Evolutionary conservation across 2,797 vertebrate genomes (phyloP).

Genomic region (Philypnodon macrostomus): DNA sequence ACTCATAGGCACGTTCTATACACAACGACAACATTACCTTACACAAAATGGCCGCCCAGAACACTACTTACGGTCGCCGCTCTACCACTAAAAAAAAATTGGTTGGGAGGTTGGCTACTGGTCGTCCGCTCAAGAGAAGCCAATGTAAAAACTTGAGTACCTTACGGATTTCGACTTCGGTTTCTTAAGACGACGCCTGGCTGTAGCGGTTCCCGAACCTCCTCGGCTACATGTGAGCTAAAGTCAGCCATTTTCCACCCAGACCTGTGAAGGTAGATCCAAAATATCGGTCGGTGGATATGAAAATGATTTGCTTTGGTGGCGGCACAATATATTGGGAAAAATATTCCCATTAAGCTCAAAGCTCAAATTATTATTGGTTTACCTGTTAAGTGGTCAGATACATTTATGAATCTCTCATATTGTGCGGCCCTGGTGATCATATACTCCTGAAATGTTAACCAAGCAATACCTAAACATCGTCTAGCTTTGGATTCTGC

Average conservation of each 20-base stretch:
- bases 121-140: not conserved
- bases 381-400: too few species aligned
- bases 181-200: slow-evolving; percentile 9
- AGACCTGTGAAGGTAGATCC: not conserved
- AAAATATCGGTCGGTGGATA: not conserved
- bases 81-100: slow-evolving; percentile 40
- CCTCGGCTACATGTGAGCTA: slow-evolving; percentile 1
- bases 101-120: slow-evolving; percentile 7
- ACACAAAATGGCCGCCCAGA: slow-evolving; percentile 42
- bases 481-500: too few species aligned
- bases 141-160: not conserved
- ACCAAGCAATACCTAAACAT: not conserved
- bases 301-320: too few species aligned
- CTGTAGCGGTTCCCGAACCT: slow-evolving; percentile 6
- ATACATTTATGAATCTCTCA: too few species aligned
- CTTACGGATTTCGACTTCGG: not conserved
- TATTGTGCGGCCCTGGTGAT: not conserved
- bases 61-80: slow-evolving; percentile 18
- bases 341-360: too few species aligned
- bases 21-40: slow-evolving; percentile 58
- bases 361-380: too few species aligned
- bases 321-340: too few species aligned
- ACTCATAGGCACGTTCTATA: slow-evolving; percentile 64
- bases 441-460: not conserved
- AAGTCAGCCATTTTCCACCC: slow-evolving; percentile 18